Evolutionary conservation across 2,113 vertebrate species (phyloP), one percentile per base, ranked within the genome.

Genomic region (Telmatochromis brichardi): DNA sequence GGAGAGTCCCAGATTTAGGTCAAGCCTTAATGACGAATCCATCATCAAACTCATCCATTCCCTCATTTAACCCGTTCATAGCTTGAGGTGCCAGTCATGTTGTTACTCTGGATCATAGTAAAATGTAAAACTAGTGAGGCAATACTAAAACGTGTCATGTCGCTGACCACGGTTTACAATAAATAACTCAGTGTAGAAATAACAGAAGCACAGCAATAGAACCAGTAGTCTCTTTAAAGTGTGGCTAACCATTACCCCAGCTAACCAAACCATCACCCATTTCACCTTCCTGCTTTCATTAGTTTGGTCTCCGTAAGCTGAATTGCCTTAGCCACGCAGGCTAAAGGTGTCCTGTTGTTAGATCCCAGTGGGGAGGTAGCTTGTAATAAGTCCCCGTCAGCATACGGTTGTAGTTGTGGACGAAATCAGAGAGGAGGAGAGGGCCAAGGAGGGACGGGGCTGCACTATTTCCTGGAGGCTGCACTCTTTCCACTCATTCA

Each of bases 331-430:
- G 47, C 53, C n/a, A 1, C 4, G 9, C 23, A 84, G 42, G 14
- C 19, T 51, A 26, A 15, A 68, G 35, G 26, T 57, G 71, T 79
- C 28, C 82, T 45, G 71, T 45, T 9, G n/a, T 23, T 78, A 15
- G 31, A 50, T 31, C 54, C 31, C 81, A 31, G 13, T 2, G 23
- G 12, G 55, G 79, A 40, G 19, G 79, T 33, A 1, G 79, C 28
- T 57, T 71, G 31, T 88, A n/a, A 19, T 26, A 19, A 71, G 50
- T 17, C 57, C 37, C 28, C 7, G 4, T 50, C 8, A 89, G 71
- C 83, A 78, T 93, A 94, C 35, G 42, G 96, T 35, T 84, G 65
- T 96, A 95, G 95, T 97, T 96, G 35, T 76, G 42, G 79, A 83
- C 15, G 8, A 84, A 88, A 53, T 63, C 88, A 68, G 90, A 78